Base-by-base conservation (phyloP, 2,888 invertebrate genomes). In the Drosophila eohydei region DNA sequence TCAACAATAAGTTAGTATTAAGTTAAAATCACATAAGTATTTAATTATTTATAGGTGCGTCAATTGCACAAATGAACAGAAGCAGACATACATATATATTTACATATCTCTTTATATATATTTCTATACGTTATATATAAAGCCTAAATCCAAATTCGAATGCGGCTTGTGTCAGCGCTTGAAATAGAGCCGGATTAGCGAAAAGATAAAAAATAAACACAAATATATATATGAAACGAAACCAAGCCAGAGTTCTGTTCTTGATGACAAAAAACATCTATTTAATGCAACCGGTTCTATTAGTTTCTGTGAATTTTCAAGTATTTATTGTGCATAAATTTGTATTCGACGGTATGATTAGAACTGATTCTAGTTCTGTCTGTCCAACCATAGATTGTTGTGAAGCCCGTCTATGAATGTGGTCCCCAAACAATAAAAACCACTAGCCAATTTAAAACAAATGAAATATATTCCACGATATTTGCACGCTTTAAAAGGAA, bases 211-310 rank as follows among this genome's bases (percentile, higher is more conserved):
- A 32, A 30, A 32, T 4, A 32, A 32, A 5, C 7, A 43, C 7
- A 46, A 14, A 9, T 30, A 8, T 28, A 7, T 30, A 44, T 6
- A 26, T n/a, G 48, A 56, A 56, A 56, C 43, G 41, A 64, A 61
- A 54, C 40, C 52, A 26, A 52, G 60, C 26, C 26, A 57, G 41
- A 63, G 48, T 14, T 44, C 3, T n/a, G n/a, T 14, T 44, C 34
- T 26, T 21, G 7, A 2, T n/a, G 28, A 16, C 30, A 36, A 54
- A 32, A 51, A 46, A 54, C 3, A 28, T 40, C 51, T 30, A 60
- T 67, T 77, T 54, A 75, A 55, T 72, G 54, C 52, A 81, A 87
- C 86, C 89, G 82, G 86, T 87, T 87, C 82, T 81, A 82, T 87
- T 78, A 82, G 84, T 81, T 76, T 69, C 58, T 61, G 74, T 59